Percentiles rank a stretch among this genome's conserved stretches.
Conservation (phyloP, 2,797 vertebrate species). For the Phrynocephalus vlangalii region DNA sequence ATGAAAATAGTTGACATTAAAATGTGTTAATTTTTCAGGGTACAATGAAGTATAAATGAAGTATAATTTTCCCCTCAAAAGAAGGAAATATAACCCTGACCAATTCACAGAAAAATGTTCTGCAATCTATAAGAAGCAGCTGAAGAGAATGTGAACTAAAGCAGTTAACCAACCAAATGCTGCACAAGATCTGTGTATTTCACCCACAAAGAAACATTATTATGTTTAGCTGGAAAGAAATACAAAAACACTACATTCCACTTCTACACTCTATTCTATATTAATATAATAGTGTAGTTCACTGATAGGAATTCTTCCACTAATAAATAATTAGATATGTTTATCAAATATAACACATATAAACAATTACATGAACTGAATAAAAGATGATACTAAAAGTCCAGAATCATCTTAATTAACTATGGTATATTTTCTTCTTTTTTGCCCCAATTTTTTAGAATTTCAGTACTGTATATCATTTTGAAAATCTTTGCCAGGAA, state of each 20-base stretch:
- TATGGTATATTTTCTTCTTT: not conserved
- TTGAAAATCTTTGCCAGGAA: not conserved
- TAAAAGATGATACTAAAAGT: not conserved
- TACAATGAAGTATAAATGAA: not conserved
- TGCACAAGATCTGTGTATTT: constrained; percentile 7
- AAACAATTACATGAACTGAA: not conserved
- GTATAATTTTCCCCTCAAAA: not conserved
- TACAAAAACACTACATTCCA: not conserved
- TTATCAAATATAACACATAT: not conserved
- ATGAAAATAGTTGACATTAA: constrained; percentile 1
- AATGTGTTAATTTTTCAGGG: not conserved
- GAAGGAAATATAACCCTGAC: not conserved
- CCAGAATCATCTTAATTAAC: not conserved
- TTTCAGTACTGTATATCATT: not conserved
- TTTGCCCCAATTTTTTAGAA: not conserved
- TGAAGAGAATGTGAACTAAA: accelerated
- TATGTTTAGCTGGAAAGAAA: not conserved
- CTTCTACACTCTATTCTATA: not conserved
- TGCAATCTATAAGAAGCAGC: not conserved
- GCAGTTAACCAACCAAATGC: no score
- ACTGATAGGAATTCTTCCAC: not conserved
- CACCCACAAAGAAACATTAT: not conserved
- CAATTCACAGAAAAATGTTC: not conserved
- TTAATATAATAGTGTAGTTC: not conserved
- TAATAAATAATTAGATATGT: not conserved